Evolutionary conservation across 2,113 vertebrate species (phyloP).

Genomic region (Pao palembangensis): DNA sequence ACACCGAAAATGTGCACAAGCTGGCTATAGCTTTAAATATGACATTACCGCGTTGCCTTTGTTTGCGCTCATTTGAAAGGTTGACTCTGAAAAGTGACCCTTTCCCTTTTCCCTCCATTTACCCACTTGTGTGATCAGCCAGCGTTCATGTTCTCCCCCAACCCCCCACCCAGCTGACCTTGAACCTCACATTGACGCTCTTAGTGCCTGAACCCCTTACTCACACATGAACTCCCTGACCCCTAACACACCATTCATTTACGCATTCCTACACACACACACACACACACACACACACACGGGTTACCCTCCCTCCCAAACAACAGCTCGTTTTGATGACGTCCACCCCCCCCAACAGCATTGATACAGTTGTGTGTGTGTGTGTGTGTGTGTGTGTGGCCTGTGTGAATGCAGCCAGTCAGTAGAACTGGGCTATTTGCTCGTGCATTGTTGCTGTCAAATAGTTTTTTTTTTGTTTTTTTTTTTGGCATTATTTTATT

Average conservation of each 20-base stretch:
- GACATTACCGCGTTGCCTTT: too few species aligned
- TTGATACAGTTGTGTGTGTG: slow-evolving; percentile 21
- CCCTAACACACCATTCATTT: slow-evolving; percentile 47
- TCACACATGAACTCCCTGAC: slow-evolving; percentile 60
- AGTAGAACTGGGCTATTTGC: slow-evolving; percentile 43
- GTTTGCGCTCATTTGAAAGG: not conserved
- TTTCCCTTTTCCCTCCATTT: slow-evolving; percentile 15
- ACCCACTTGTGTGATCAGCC: not conserved
- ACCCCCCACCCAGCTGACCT: slow-evolving; percentile 53
- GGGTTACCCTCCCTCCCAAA: slow-evolving; percentile 42
- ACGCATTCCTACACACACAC: slow-evolving; percentile 17
- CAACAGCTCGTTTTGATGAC: slow-evolving; percentile 54
- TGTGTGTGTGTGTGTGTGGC: slow-evolving; percentile 13
- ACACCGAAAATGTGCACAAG: too few species aligned
- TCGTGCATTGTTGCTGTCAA: slow-evolving; percentile 19
- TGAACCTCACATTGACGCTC: slow-evolving; percentile 55
- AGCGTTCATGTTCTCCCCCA: not conserved
- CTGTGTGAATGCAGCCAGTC: slow-evolving; percentile 3
- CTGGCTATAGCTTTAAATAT: too few species aligned
- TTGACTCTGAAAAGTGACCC: slow-evolving; percentile 2
- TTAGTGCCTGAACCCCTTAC: slow-evolving; percentile 40
- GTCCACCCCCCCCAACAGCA: slow-evolving; percentile 38
- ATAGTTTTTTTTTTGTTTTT: too few species aligned
- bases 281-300: slow-evolving; percentile 8
- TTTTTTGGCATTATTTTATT: slow-evolving; percentile 5